Evolutionary conservation across 2,113 vertebrate genomes (phyloP).

Genomic region (Gambusia holbrooki): DNA sequence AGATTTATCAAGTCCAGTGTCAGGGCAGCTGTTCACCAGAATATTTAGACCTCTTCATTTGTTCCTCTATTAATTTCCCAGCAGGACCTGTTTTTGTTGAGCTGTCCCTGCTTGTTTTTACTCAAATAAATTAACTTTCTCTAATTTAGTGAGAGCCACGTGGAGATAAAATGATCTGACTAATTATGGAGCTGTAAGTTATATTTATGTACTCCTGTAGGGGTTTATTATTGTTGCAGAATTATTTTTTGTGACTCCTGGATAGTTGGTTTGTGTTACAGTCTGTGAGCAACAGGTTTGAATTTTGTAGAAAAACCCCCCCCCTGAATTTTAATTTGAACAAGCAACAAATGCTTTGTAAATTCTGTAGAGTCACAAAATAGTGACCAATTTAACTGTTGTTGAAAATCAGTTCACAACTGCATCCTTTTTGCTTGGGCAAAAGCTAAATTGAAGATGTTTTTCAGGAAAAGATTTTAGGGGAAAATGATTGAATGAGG

Average conservation of each 20-base stretch:
- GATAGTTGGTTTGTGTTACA: not conserved
- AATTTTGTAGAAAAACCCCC: too few relatives aligned
- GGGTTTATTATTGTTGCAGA: not conserved
- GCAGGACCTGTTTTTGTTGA: not conserved
- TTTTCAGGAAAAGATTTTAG: not conserved
- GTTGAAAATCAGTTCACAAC: not conserved
- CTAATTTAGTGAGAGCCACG: too few relatives aligned
- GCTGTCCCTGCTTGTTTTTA: not conserved
- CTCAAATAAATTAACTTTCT: not conserved
- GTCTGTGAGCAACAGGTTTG: too few relatives aligned
- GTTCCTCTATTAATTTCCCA: not conserved
- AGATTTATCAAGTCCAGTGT: not conserved
- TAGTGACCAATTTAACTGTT: not conserved
- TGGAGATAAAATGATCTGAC: too few relatives aligned
- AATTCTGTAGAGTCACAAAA: not conserved
- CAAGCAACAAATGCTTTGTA: not conserved
- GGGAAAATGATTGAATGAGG: not conserved
- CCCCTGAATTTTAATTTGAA: too few relatives aligned
- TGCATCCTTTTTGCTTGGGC: not conserved
- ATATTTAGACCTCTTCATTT: not conserved
- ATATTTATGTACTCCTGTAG: not conserved
- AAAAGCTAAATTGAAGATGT: not conserved
- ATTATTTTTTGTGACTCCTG: not conserved
- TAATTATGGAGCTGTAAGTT: not conserved
- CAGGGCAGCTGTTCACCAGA: not conserved